Conservation (phyloP, 2,797 vertebrate genomes). For the Gambelia wislizenii region DNA sequence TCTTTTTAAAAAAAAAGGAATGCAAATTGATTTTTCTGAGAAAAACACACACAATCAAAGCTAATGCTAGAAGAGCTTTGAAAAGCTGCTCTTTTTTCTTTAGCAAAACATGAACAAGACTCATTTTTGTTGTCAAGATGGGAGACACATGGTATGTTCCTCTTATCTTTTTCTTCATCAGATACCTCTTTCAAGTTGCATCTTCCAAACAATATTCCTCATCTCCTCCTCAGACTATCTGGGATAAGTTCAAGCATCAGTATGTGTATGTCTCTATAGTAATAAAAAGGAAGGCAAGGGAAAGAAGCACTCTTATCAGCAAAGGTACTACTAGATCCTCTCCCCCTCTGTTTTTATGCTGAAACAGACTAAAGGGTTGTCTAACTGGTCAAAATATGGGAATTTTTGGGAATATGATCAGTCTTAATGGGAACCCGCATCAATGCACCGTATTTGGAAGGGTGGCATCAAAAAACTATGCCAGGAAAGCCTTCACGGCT, state of each 20-base stretch:
- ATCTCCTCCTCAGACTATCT: rapidly evolving
- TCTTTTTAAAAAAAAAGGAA: neutral
- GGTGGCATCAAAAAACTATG: no score
- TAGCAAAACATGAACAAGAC: neutral
- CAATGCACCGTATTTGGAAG: no score
- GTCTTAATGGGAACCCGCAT: no score
- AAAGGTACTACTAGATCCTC: no score
- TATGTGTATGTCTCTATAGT: rapidly evolving
- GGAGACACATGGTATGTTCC: neutral
- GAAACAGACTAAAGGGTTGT: no score
- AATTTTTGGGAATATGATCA: no score
- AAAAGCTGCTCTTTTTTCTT: neutral
- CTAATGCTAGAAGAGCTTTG: neutral
- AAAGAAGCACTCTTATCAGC: no score
- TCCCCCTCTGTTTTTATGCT: no score
- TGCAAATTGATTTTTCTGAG: no score
- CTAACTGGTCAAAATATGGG: no score
- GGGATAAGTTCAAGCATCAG: neutral
- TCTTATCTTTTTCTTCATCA: conserved; percentile 1
- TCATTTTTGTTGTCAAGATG: neutral
- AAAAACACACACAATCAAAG: neutral
- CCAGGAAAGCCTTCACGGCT: no score
- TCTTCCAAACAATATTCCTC: neutral
- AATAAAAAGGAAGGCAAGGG: neutral
- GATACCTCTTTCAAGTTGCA: neutral